Evolutionary conservation across 1,140 invertebrate genomes (phyloP).

Genomic region (Olivierus martensii): DNA sequence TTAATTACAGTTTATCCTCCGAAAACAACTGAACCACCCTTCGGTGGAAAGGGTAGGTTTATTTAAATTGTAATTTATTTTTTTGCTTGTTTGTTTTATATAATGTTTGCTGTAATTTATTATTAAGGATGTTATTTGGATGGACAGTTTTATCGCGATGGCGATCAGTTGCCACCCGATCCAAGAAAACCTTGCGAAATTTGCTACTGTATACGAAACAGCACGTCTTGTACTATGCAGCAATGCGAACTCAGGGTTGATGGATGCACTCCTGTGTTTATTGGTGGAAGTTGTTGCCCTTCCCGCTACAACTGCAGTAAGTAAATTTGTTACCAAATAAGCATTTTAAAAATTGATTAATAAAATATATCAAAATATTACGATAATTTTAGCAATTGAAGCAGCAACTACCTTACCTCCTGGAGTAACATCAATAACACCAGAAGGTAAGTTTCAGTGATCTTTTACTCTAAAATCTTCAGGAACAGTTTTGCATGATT

Average conservation of each 20-base stretch:
- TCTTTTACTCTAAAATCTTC: background rate
- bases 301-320: conserved; percentile 39
- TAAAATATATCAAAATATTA: background rate
- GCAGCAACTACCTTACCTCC: conserved; percentile 10
- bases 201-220: conserved; percentile 87
- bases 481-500: background rate
- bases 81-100: too few species aligned
- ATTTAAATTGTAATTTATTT: too few species aligned
- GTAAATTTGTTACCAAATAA: conserved; percentile 9
- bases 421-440: conserved; percentile 4
- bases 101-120: too few species aligned
- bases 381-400: background rate
- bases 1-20: too few species aligned
- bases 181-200: conserved; percentile 79
- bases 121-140: conserved; percentile 64
- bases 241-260: conserved; percentile 81
- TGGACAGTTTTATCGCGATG: conserved; percentile 69
- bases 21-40: too few species aligned
- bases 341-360: background rate
- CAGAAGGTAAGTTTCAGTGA: conserved; percentile 4
- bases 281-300: conserved; percentile 79
- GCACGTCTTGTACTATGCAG: conserved; percentile 85
- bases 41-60: too few species aligned
- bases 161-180: conserved; percentile 57
- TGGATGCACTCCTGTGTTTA: conserved; percentile 74